Evolutionary conservation across 2,113 vertebrate genomes (phyloP).

Genomic region (Leiothrix lutea): DNA sequence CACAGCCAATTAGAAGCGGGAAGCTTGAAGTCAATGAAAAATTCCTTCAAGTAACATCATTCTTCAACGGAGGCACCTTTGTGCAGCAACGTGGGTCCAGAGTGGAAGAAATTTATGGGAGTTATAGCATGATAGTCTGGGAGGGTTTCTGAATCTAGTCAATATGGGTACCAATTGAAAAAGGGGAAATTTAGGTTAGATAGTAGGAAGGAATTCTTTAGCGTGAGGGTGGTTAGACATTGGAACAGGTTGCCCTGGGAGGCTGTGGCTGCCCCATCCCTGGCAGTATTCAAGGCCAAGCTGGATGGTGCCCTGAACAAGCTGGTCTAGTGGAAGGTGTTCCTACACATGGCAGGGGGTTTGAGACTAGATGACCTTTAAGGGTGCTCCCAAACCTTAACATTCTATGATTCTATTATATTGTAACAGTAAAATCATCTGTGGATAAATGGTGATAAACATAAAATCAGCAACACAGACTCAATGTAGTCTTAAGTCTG

Average conservation of each 20-base stretch:
- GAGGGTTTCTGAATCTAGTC: not conserved
- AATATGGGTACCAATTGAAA: not conserved
- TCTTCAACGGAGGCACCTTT: not conserved
- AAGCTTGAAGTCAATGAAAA: not conserved
- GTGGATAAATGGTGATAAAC: not conserved
- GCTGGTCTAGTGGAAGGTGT: not conserved
- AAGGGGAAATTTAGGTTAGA: not conserved
- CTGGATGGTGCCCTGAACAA: not conserved
- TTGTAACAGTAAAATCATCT: not conserved
- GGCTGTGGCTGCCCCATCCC: not conserved
- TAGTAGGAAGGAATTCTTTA: not conserved
- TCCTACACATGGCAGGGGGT: not conserved
- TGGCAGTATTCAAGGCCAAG: not conserved
- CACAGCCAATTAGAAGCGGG: not conserved
- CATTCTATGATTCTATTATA: not conserved
- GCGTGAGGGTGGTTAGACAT: not conserved
- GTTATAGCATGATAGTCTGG: not conserved
- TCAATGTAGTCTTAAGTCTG: not conserved
- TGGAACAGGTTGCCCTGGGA: not conserved
- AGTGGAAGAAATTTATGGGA: not conserved
- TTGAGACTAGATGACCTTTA: not conserved
- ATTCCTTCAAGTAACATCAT: not conserved
- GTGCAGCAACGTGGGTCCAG: not conserved
- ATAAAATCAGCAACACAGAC: not conserved
- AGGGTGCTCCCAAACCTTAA: not conserved